Conservation (phyloP, 2,888 invertebrate species). For the Muschampia plurimacula region DNA sequence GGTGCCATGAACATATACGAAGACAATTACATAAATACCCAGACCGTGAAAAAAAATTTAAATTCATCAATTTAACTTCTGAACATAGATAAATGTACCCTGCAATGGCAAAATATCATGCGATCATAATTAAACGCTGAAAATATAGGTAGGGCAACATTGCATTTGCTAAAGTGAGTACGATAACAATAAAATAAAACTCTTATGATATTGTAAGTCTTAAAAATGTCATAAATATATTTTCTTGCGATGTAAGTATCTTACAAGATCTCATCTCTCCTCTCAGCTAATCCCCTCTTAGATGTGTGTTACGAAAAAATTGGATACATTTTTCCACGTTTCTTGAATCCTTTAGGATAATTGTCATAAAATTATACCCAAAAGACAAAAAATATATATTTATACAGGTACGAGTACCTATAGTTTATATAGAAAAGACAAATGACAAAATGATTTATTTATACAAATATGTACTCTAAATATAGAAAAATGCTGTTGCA, state of each 20-base stretch:
- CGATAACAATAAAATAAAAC: neutral
- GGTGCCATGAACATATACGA: too few relatives aligned
- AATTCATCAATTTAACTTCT: too few relatives aligned
- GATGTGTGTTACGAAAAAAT: slow-evolving; percentile 20
- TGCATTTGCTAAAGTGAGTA: neutral
- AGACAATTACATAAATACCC: too few relatives aligned
- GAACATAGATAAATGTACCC: neutral
- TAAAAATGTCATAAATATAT: slow-evolving; percentile 4
- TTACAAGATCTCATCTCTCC: slow-evolving; percentile 2
- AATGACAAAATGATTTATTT: too few relatives aligned
- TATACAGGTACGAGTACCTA: neutral
- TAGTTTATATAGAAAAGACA: too few relatives aligned
- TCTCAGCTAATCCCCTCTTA: slow-evolving; percentile 14
- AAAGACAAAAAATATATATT: neutral
- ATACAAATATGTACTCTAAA: too few relatives aligned
- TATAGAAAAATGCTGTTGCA: too few relatives aligned
- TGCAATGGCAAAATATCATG: neutral
- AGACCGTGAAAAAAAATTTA: too few relatives aligned
- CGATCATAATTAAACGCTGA: neutral
- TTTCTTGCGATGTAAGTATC: slow-evolving; percentile 1
- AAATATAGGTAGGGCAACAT: neutral
- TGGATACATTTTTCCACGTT: slow-evolving; percentile 17
- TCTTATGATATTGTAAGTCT: neutral
- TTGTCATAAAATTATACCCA: neutral
- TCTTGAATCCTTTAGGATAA: neutral